A percentile compares a stretch with the other conserved stretches of the same genome.
Evolutionary conservation across 2,888 invertebrate species (phyloP).

Genomic region (Agelastica alni): DNA sequence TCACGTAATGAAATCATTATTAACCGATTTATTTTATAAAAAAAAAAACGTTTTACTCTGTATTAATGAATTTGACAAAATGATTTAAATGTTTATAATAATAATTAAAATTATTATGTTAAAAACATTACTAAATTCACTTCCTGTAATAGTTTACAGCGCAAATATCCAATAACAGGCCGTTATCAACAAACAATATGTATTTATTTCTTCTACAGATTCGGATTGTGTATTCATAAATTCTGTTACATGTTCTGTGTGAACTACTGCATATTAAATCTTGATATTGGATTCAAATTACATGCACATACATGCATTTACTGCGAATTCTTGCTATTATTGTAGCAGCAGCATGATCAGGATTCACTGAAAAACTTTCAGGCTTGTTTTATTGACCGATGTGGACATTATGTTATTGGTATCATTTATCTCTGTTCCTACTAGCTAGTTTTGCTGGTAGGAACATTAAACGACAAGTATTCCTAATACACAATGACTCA

Average conservation of each 20-base stretch:
- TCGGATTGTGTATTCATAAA: slow-evolving; percentile 32
- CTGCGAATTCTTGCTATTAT: slow-evolving; percentile 31
- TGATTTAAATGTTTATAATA: no score
- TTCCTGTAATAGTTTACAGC: no score
- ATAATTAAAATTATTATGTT: no score
- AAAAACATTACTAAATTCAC: no score
- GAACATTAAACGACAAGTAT: no score
- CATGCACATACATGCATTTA: slow-evolving; percentile 34
- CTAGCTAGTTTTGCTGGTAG: no score
- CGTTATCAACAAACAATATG: slow-evolving; percentile 31
- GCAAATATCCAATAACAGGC: slow-evolving; percentile 33
- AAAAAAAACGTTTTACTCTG: no score
- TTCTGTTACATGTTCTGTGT: slow-evolving; percentile 34
- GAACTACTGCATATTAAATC: slow-evolving; percentile 40
- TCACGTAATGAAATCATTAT: no score
- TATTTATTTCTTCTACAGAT: slow-evolving; percentile 33
- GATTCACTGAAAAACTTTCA: slow-evolving; percentile 12
- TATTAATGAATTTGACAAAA: no score
- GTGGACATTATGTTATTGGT: slow-evolving; percentile 11
- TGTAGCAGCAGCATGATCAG: slow-evolving; percentile 18
- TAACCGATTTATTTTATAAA: no score
- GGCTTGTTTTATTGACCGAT: slow-evolving; percentile 15
- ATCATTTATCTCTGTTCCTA: no score
- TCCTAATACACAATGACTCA: no score
- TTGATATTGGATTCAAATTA: slow-evolving; percentile 39